Evolutionary conservation across 2,888 invertebrate genomes (phyloP), one percentile per base, ranked within the genome.

Genomic region (Andricus quercusramuli): DNA sequence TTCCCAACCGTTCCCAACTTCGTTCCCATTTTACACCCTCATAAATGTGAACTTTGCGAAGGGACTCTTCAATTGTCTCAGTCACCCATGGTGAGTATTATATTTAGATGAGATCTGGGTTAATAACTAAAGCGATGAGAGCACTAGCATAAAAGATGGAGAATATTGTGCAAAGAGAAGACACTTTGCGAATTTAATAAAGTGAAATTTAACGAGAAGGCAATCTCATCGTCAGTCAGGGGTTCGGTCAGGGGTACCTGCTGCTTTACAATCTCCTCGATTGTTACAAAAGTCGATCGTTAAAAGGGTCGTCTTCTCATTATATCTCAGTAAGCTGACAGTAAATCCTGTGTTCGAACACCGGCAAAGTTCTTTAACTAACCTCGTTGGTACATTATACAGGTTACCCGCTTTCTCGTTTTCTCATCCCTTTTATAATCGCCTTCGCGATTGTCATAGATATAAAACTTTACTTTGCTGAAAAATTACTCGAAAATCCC

Each of bases 221-320:
- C 70, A 70, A 70, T 70, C 47, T 70, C 47, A 29, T 70, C 47
- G 51, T 70, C 70, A 70, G n/a, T n/a, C n/a, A n/a, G n/a, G n/a
- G n/a, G n/a, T n/a, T n/a, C n/a, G n/a, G 29, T 70, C 47, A 70
- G 70, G 47, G 70, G 17, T 70, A 44, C 67, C 15, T 5, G 44
- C 29, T 70, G 70, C 70, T 70, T 51, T 70, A 70, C 70, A 70
- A 70, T 47, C 70, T 47, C 29, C 47, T 70, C 70, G 47, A 70
- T 51, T 70, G 70, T 70, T 70, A 51, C 70, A 70, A 70, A 70
- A 70, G 47, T 70, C 70, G 70, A 70, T 70, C 70, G 51, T 70
- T 70, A 51, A 70, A 70, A 70, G 70, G 47, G 70, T 70, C 70
- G 70, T 70, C 70, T 70, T 70, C 70, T 70, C 70, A 70, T 70